Evolutionary conservation across 2,888 invertebrate species (phyloP), one percentile per base, ranked within the genome.

Genomic region (Apodemia mormo): DNA sequence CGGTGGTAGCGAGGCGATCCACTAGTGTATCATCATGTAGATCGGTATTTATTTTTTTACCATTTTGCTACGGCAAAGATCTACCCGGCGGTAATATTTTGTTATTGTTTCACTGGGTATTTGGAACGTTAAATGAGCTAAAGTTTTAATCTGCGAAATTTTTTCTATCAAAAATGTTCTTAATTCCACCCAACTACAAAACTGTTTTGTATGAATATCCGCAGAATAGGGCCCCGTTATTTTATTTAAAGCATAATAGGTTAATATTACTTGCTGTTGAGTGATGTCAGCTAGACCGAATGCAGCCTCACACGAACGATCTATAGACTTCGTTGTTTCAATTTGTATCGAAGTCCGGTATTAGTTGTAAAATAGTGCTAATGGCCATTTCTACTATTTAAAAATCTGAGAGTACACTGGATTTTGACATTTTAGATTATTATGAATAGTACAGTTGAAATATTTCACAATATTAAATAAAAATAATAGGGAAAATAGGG

Each of bases 51-150:
- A 6, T 73, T 79, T 79, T 71, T 78, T 77, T n/a, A 80, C 43
- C 0, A 80, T 76, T 76, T 78, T 79, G 49, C 66, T 71, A 14
- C 73, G 45, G 68, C 78, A 76, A 1, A 75, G n/a, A 69, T 79
- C 76, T 1, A 79, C 77, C 22, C 80, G 70, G 10, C 74, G 76
- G 33, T 70, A 79, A 61, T 77, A 80, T n/a, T 81, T 76, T 0
- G 76, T 78, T 0, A 80, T 66, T 0, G 73, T 68, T 70, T 81
- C 80, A 1, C 68, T 71, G 0, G 76, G 75, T 71, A 76, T 80
- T 75, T 80, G 78, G 29, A 80, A 80, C 67, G 76, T 74, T 40
- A 79, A 33, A 56, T 80, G 78, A 2, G 72, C 64, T n/a, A 79
- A 30, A 0, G 79, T 79, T 75, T 78, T 80, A 0, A 69, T 72